phyloP scores from a whole-genome alignment of 2,113 vertebrate species.

The Rhodinocichla rosea region DNA sequence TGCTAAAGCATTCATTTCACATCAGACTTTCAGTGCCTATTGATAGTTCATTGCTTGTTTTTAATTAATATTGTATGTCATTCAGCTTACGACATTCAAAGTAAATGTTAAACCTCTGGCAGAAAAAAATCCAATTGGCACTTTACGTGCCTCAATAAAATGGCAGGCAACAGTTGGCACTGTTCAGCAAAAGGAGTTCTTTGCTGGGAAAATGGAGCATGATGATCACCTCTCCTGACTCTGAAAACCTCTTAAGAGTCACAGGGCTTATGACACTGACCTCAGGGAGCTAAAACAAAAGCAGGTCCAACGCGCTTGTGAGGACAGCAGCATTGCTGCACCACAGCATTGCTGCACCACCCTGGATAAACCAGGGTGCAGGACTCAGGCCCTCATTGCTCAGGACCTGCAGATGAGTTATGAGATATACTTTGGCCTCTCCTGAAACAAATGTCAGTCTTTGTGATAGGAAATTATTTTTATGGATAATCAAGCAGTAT shows the following conservation, averaged over 20 bases:
- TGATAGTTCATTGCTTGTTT: slow-evolving; percentile 29
- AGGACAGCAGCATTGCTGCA: background rate
- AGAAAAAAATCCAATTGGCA: background rate
- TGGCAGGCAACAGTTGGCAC: fast-evolving
- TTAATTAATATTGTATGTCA: slow-evolving; percentile 51
- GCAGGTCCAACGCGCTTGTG: fast-evolving
- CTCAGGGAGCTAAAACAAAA: background rate
- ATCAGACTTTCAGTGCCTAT: background rate
- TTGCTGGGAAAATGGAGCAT: background rate
- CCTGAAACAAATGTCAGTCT: background rate
- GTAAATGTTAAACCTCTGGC: slow-evolving; percentile 51
- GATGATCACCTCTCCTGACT: background rate
- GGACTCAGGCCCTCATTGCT: background rate
- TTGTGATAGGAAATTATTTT: background rate
- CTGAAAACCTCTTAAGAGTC: background rate
- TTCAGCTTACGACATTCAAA: background rate
- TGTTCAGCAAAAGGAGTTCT: background rate
- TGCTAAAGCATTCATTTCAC: background rate
- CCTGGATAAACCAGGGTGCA: background rate
- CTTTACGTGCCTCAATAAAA: background rate
- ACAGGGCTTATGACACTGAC: background rate
- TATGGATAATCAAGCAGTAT: background rate
- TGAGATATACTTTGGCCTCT: background rate
- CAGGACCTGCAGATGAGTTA: background rate
- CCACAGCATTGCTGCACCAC: background rate